Base-by-base conservation (phyloP, 1,140 invertebrate genomes). In the Nephila pilipes region DNA sequence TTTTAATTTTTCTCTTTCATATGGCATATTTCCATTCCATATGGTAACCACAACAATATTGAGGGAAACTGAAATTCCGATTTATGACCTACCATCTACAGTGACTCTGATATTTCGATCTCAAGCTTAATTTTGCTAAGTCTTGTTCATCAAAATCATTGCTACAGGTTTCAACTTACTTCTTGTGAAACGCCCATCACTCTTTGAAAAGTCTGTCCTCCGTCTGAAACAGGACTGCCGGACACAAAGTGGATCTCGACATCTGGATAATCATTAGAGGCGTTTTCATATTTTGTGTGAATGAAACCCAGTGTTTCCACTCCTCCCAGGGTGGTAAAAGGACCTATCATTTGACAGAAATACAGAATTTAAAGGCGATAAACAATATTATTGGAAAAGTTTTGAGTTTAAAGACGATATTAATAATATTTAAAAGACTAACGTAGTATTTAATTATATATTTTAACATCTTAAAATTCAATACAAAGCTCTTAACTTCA, bases 241-340 rank as follows among this genome's bases (percentile, higher is more conserved):
- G 97, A 97, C 0, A 97, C 97, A 95, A 98, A 95, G 97, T 98
- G 98, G 94, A 98, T 98, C 94, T 98, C 97, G 89, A 98, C 98
- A 94, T 99, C 98, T 0, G 98, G 98, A 97, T 97, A 98, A 94
- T 98, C 98, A 92, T 98, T 97, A 0, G 96, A 96, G 91, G 97
- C 95, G 94, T 98, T 98, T 0, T 97, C 97, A 95, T 98, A 98
- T 95, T 98, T 98, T 0, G 98, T 98, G 0, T 97, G 97, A 69
- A 98, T 97, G 94, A 98, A 98, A 0, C 97, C 97, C 0, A 98
- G 97, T 0, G 97, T 97, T 95, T 98, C 98, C 69, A 98, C 95
- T 0, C 98, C 98, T 5, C 98, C 96, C 94, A 97, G 98, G 0
- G 97, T 97, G 0, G 98, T 98, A 20, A 98, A 94, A 0, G 98